Base-by-base conservation (phyloP, 2,797 vertebrate species). In the Sebastes flavidus region DNA sequence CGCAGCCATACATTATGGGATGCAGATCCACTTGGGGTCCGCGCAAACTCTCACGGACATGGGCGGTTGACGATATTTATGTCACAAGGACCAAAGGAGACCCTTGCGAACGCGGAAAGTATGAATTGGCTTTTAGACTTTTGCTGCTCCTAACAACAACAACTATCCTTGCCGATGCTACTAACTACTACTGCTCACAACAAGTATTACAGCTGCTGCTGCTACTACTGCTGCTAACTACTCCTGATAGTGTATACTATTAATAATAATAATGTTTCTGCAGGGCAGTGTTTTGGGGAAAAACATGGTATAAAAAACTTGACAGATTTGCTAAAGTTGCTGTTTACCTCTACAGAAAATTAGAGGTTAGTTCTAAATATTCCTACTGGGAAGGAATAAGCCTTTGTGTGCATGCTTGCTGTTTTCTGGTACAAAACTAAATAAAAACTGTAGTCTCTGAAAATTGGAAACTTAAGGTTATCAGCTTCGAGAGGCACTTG, bases 401-500 rank as follows among this genome's bases (percentile, higher is more conserved):
- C 61, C 32, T 72, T 71, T 83, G 83, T 76, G 60, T 83, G 88
- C 90, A 92, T 90, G 91, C 88, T 93, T 91, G 90, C 85, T 56
- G 38, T 74, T 81, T 85, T 58, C 66, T 6, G 24, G 63, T 32
- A 32, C 8, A 9, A 38, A 38, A 65, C 6, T 4, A 10, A 24
- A 20, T 24, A 2, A 65, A 54, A 72, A 24, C 12, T 14, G 24
- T 25, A 46, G 3, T 65, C 4, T 66, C 61, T 46, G 72, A 24
- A 72, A 65, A 58, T 14, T 69, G 27, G 22, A 81, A 54, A 75
- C 32, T 75, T 61, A 54, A 30, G 7, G 11, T 65, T 14, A 66
- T 32, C 2, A 34, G 22, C 42, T 75, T 75, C 78, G 6, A 74
- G 80, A 91, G 79, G 69, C 74, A 82, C 78, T 84, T 74, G 3